Percentiles rank a stretch among this genome's conserved stretches.
phyloP scores from a whole-genome alignment of 2,113 vertebrate genomes.

The Camelus bactrianus region DNA sequence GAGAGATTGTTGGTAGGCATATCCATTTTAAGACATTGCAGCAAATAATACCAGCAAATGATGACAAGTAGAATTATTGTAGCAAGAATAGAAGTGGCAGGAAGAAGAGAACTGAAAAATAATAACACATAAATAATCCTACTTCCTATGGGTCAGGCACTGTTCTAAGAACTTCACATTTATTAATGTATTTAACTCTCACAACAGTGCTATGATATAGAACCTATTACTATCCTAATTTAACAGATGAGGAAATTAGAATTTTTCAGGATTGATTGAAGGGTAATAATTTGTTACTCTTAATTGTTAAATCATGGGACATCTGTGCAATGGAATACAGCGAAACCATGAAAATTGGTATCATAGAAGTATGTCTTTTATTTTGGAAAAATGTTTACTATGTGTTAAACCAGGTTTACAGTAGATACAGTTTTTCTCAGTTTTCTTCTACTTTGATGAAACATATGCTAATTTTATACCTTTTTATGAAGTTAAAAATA shows the following conservation, averaged over 20 bases:
- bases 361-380: background rate
- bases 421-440: background rate
- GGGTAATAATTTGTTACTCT: conserved; percentile 15
- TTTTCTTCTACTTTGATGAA: conserved; percentile 38
- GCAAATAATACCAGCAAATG: conserved; percentile 43
- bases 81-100: conserved; percentile 32
- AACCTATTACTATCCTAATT: background rate
- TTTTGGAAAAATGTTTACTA: conserved; percentile 2
- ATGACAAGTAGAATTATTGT: conserved; percentile 60
- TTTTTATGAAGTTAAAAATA: conserved; percentile 14
- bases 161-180: background rate
- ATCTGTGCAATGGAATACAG: background rate
- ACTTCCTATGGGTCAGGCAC: background rate
- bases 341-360: conserved; percentile 11
- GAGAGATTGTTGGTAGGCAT: background rate
- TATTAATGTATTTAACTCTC: conserved; percentile 1
- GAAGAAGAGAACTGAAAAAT: background rate
- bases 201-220: background rate
- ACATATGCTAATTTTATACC: background rate
- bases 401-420: conserved; percentile 28
- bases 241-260: conserved; percentile 45
- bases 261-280: conserved; percentile 2
- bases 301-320: conserved; percentile 41
- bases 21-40: conserved; percentile 25
- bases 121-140: background rate